These are phyloP conservation scores for Ciconia boyciana DNA, from an alignment of 2,113 vertebrate genomes.

Conservation along the genomic window DNA sequence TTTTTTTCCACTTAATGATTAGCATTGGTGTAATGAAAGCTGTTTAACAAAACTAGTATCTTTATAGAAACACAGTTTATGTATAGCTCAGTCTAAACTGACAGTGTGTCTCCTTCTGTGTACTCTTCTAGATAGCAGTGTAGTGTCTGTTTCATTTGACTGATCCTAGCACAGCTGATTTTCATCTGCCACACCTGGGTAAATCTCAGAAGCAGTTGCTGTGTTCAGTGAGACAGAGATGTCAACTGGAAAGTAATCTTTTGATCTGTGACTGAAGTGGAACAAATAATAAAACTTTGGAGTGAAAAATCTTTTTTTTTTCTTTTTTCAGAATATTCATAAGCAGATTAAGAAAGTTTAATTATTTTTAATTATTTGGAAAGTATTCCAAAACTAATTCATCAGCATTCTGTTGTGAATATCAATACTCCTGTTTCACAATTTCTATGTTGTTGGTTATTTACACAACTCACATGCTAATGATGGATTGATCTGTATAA, in stretches of 20 bases:
- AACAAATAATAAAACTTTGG: neutral
- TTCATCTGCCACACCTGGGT: neutral
- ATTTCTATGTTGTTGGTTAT: neutral
- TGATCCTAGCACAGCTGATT: neutral
- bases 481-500: neutral
- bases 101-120: neutral
- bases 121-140: neutral
- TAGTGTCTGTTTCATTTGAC: neutral
- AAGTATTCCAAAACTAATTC: neutral
- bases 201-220: neutral
- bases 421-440: neutral
- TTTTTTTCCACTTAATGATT: neutral
- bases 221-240: neutral
- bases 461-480: neutral
- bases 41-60: neutral
- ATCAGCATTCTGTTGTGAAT: neutral
- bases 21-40: neutral
- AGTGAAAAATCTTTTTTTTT: neutral
- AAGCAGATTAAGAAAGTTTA: neutral
- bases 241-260: neutral
- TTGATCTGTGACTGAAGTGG: neutral
- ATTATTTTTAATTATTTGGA: neutral
- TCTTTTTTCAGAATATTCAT: neutral
- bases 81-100: neutral
- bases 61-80: neutral